Evolutionary conservation across 2,113 vertebrate species (phyloP), one percentile per base, ranked within the genome.

Genomic region (Chionodraco myersi): DNA sequence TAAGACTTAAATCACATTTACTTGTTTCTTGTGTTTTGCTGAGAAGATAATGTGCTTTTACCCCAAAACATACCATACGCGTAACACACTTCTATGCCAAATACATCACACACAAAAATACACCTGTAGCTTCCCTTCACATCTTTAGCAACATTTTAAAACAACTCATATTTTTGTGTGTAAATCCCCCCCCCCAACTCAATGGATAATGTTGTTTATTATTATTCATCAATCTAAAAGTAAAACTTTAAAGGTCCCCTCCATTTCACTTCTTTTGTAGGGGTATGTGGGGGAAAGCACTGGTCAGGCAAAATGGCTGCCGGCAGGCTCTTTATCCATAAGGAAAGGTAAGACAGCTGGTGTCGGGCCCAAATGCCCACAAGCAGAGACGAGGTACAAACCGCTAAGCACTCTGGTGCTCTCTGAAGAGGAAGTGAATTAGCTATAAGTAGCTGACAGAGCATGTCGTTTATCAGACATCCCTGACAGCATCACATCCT

Each of bases 261-360:
- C 65, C 83, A 85, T 90, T 90, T 92, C 77, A 79, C 88, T 83
- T 89, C 34, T 90, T 90, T 88, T 89, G 14, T 90, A 92, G 84
- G 88, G 62, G 76, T 87, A 64, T 88, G 49, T 90, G 85, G 77
- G 75, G 73, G 90, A 88, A 89, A 74, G 91, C 88, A 80, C 83
- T 80, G 83, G 86, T 89, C 89, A 75, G 59, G 86, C 86, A 93
- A 80, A 91, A 76, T 77, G 82, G 49, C 82, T 74, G 56, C 57
- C 64, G 14, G 72, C 86, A 86, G 84, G 70, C 84, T 56, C 59
- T 90, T 83, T 75, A 89, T 84, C 88, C 83, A 86, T 82, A 91
- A 88, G 83, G 86, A 89, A 80, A 91, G 85, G 87, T 69, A 5
- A 88, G 86, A 82, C 78, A 87, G 68, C 74, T 86, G 87, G 86